phyloP scores from a whole-genome alignment of 2,113 vertebrate genomes.

The Calcarius ornatus region DNA sequence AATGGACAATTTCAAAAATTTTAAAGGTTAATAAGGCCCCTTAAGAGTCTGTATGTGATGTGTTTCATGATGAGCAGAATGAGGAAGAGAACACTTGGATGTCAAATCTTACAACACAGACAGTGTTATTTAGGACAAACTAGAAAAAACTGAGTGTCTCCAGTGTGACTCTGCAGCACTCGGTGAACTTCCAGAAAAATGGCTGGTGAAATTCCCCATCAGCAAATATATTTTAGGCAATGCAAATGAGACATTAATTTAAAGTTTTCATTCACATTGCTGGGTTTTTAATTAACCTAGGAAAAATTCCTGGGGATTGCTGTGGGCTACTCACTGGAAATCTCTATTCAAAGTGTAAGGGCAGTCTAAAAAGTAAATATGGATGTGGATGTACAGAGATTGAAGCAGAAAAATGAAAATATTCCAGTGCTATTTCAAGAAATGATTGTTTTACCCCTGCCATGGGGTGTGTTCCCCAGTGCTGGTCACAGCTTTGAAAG shows the following conservation, averaged over 20 bases:
- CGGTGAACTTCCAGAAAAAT: neutral
- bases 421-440: neutral
- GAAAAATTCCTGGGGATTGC: constrained; percentile 49
- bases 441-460: neutral
- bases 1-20: neutral
- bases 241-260: constrained; percentile 51
- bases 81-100: neutral
- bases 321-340: constrained; percentile 48
- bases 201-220: neutral
- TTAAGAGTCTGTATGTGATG: neutral
- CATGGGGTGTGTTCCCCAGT: neutral
- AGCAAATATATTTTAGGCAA: constrained; percentile 46
- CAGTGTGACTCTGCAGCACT: neutral
- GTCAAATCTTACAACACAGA: neutral
- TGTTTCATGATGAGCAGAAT: neutral
- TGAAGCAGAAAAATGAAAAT: neutral
- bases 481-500: neutral
- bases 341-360: neutral
- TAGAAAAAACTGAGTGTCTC: neutral
- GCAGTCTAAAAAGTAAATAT: constrained; percentile 20
- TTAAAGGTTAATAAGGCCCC: neutral
- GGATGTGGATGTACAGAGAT: neutral
- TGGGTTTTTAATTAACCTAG: constrained; percentile 52
- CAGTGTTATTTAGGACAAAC: neutral
- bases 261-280: constrained; percentile 38